Conservation (phyloP, 1,140 invertebrate species). For the Adelges cooleyi region DNA sequence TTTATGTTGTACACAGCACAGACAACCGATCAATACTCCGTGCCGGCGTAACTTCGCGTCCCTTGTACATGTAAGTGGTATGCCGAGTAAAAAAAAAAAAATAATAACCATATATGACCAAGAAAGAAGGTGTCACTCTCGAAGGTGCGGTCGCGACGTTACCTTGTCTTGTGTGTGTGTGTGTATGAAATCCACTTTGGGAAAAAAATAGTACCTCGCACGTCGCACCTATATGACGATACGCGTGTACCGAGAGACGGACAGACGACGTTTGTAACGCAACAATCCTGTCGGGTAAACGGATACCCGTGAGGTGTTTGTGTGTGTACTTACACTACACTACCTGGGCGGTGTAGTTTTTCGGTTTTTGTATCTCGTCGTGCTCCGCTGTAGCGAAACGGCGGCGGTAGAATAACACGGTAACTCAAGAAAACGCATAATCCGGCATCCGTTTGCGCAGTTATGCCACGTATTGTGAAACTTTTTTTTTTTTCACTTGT, state of each 20-base stretch:
- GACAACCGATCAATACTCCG: conserved; percentile 2
- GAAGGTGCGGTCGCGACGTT: neutral
- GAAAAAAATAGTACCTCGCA: too few species aligned
- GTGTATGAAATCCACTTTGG: neutral
- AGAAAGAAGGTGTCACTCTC: too few species aligned
- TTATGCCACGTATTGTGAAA: conserved; percentile 1
- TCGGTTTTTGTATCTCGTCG: neutral
- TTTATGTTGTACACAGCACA: neutral
- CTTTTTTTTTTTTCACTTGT: too few species aligned
- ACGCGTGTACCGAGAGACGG: neutral
- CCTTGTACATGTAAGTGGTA: too few species aligned
- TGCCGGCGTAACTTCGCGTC: too few species aligned
- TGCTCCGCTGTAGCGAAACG: neutral
- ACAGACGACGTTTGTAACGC: neutral
- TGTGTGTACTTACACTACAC: neutral
- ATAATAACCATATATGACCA: too few species aligned
- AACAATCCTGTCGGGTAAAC: neutral
- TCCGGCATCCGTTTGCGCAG: conserved; percentile 10
- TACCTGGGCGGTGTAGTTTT: too few species aligned
- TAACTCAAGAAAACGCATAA: neutral
- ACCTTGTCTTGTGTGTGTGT: neutral
- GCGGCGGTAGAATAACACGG: neutral
- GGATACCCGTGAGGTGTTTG: conserved; percentile 12
- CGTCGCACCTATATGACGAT: too few species aligned
- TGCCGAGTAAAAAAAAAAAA: too few species aligned